Evolutionary conservation across 1,140 invertebrate genomes (phyloP).

Genomic region (Aphis craccivora): DNA sequence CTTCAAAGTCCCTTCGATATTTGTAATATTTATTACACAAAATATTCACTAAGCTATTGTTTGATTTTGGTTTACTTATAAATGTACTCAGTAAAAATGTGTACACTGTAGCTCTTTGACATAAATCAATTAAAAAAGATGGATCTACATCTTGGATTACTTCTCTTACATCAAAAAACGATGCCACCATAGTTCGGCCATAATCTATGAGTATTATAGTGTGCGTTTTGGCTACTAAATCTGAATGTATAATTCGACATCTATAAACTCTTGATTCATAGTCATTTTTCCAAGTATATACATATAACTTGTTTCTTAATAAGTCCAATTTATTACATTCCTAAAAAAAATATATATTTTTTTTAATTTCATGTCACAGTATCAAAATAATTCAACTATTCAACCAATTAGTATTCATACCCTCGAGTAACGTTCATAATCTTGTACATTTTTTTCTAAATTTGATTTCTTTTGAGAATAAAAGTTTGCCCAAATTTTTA

Average conservation of each 20-base stretch:
- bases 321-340: slow-evolving; percentile 25
- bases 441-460: slow-evolving; percentile 28
- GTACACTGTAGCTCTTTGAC: slow-evolving; percentile 4
- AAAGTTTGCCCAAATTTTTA: slow-evolving; percentile 46
- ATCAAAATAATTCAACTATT: slow-evolving; percentile 9
- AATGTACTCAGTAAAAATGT: slow-evolving; percentile 35
- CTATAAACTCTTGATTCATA: slow-evolving; percentile 20
- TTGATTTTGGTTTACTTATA: slow-evolving; percentile 45
- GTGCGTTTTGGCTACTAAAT: slow-evolving; percentile 30
- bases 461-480: not conserved
- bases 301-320: slow-evolving; percentile 14
- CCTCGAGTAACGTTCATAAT: not conserved
- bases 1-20: slow-evolving; percentile 26
- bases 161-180: slow-evolving; percentile 35
- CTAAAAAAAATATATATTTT: not conserved
- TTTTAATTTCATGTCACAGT: too few species aligned
- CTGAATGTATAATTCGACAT: slow-evolving; percentile 21
- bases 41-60: not conserved
- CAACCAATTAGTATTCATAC: not conserved
- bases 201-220: slow-evolving; percentile 41
- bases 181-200: not conserved
- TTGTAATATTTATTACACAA: slow-evolving; percentile 30
- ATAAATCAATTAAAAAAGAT: not conserved
- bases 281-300: slow-evolving; percentile 26
- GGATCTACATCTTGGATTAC: not conserved